Percentiles rank a stretch among this genome's conserved stretches.
These are phyloP conservation scores for Pollenia angustigena DNA, from an alignment of 2,888 invertebrate species.

Conservation along the genomic window DNA sequence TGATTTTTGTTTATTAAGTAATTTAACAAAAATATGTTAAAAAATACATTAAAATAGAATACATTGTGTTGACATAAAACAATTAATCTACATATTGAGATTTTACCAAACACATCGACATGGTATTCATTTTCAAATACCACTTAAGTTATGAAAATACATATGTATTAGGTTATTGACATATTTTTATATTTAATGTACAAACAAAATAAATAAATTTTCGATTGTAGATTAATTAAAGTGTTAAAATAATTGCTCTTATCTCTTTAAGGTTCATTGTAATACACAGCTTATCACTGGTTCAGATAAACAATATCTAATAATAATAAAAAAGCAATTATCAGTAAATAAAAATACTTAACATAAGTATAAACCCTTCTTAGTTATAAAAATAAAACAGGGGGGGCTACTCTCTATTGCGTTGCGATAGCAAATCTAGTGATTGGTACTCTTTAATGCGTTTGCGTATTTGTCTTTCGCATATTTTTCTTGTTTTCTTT, in stretches of 20 bases:
- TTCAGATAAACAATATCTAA: background rate
- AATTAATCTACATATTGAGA: too few relatives aligned
- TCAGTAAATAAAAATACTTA: background rate
- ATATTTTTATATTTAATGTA: background rate
- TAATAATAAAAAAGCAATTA: background rate
- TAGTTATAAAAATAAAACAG: too few relatives aligned
- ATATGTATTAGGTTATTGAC: background rate
- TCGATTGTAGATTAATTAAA: background rate
- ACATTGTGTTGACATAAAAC: too few relatives aligned
- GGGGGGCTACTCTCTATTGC: too few relatives aligned
- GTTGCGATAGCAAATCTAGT: too few relatives aligned
- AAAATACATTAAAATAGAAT: too few relatives aligned
- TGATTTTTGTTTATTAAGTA: background rate
- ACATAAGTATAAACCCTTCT: background rate
- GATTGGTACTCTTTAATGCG: too few relatives aligned
- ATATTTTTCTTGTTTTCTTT: too few relatives aligned
- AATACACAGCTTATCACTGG: conserved; percentile 2
- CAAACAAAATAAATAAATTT: background rate
- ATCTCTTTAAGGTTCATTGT: background rate
- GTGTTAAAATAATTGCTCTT: conserved; percentile 12
- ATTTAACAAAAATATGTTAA: background rate
- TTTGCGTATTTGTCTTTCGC: too few relatives aligned
- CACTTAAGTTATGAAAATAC: conserved; percentile 4
- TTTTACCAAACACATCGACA: too few relatives aligned
- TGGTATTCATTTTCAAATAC: background rate